phyloP scores from a whole-genome alignment of 2,113 vertebrate species.

The Rhipidura dahli region DNA sequence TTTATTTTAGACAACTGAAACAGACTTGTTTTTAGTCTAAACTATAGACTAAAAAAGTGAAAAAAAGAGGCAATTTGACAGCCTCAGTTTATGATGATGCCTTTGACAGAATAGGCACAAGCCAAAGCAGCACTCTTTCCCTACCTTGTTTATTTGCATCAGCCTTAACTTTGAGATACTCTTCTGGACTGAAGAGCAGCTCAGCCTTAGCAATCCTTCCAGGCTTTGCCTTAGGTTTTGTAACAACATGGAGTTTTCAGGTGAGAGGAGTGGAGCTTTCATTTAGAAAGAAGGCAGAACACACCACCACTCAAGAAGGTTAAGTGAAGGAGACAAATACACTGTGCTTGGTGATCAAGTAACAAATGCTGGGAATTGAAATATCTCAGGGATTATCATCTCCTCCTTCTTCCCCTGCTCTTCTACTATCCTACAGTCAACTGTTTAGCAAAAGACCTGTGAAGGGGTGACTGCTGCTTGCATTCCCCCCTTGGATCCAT shows the following conservation, averaged over 20 bases:
- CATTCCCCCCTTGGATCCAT: not conserved
- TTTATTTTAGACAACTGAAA: slow-evolving; percentile 27
- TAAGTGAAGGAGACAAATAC: fast-evolving
- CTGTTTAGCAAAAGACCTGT: not conserved
- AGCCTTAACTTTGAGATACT: not conserved
- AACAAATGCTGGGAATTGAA: not conserved
- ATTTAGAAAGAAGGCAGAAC: not conserved
- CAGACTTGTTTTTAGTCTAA: not conserved
- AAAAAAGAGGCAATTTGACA: not conserved
- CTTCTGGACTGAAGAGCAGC: not conserved
- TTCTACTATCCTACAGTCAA: not conserved
- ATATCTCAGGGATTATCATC: not conserved
- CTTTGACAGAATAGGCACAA: slow-evolving; percentile 47
- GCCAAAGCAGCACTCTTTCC: not conserved
- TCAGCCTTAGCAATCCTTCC: not conserved
- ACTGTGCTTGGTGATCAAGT: fast-evolving
- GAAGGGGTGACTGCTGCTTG: not conserved
- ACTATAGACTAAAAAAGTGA: not conserved
- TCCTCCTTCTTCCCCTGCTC: not conserved
- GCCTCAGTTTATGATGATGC: not conserved
- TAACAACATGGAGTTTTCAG: not conserved
- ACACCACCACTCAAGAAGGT: fast-evolving
- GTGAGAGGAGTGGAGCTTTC: not conserved
- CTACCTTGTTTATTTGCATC: not conserved
- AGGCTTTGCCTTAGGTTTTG: not conserved